Percentiles rank a stretch among this genome's conserved stretches.
These are phyloP conservation scores for Irena cyanogastra DNA, from an alignment of 2,113 vertebrate genomes.

Conservation along the genomic window DNA sequence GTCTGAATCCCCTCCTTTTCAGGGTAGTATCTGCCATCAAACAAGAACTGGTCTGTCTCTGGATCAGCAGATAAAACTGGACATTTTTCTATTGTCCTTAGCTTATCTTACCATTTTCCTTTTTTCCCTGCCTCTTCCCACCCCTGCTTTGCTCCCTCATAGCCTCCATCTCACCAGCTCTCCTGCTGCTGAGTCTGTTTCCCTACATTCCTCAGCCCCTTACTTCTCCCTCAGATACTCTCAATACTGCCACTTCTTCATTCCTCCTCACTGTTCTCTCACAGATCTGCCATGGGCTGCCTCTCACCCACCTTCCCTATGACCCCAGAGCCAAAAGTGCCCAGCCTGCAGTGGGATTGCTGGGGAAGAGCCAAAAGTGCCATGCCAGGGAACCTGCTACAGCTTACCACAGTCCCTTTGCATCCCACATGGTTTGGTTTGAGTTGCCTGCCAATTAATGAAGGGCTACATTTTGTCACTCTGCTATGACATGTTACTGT, in stretches of 20 bases:
- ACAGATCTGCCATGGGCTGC: not conserved
- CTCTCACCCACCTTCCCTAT: not conserved
- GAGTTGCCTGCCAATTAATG: not conserved
- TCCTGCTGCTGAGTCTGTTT: not conserved
- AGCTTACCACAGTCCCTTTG: not conserved
- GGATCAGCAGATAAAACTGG: not conserved
- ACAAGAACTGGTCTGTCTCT: not conserved
- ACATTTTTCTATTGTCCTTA: not conserved
- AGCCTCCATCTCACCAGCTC: not conserved
- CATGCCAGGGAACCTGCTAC: not conserved
- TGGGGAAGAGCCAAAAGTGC: too few relatives aligned
- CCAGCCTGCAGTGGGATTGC: fast-evolving
- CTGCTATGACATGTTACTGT: not conserved
- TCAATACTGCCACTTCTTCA: not conserved
- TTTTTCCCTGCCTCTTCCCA: not conserved
- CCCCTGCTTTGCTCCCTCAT: not conserved
- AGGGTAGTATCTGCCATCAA: not conserved
- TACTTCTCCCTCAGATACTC: not conserved
- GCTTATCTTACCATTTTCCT: not conserved
- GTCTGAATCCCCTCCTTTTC: not conserved
- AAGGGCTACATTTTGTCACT: not conserved
- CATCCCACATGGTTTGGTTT: not conserved
- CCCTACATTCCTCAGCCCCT: not conserved
- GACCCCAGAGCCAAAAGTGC: not conserved
- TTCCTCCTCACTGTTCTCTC: not conserved